Conservation (phyloP, 2,888 invertebrate species). For the Yponomeuta cagnagella region DNA sequence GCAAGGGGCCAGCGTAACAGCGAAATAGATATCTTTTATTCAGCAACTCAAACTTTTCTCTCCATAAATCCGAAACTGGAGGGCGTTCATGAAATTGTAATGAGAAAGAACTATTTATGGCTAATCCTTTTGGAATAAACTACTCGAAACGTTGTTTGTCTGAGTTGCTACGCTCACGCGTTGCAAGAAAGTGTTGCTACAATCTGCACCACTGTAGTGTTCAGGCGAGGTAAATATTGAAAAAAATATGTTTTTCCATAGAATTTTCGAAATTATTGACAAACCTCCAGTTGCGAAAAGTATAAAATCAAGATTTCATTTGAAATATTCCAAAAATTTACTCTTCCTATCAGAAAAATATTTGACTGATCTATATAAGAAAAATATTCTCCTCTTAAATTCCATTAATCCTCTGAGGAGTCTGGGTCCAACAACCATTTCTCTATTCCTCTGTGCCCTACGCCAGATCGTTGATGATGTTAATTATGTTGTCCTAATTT, state of each 20-base stretch:
- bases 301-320: too few species aligned
- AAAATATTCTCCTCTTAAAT: too few species aligned
- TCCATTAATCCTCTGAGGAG: too few species aligned
- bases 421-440: too few species aligned
- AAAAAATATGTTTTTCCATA: not conserved
- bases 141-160: conserved; percentile 50
- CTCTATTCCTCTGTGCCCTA: too few species aligned
- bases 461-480: too few species aligned
- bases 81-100: conserved; percentile 71
- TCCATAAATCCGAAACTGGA: conserved; percentile 65
- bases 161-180: conserved; percentile 47
- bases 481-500: too few species aligned
- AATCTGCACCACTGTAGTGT: conserved; percentile 3
- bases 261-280: too few species aligned
- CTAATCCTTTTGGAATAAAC: conserved; percentile 72
- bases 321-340: too few species aligned
- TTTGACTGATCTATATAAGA: too few species aligned
- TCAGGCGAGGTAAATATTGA: not conserved
- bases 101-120: conserved; percentile 71
- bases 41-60: conserved; percentile 70
- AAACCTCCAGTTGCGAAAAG: too few species aligned
- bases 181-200: conserved; percentile 47
- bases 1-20: conserved; percentile 54
- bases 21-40: conserved; percentile 72
- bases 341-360: too few species aligned